These are phyloP conservation scores for Magallana nippona DNA, from an alignment of 2,888 invertebrate genomes.

Conservation along the genomic window DNA sequence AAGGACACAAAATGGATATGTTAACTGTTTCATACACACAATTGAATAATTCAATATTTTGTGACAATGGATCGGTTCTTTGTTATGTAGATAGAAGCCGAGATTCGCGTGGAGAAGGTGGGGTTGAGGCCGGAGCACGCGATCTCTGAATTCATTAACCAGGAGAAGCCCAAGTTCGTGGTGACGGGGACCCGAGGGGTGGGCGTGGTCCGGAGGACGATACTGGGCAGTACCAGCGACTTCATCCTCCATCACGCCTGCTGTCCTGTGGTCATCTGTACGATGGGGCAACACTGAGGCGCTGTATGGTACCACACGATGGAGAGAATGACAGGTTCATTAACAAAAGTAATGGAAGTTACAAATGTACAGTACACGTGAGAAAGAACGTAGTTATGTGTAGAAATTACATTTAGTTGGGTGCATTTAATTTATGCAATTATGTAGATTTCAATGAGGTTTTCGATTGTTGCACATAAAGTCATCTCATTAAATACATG, in stretches of 20 bases:
- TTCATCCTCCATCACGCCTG: conserved; percentile 43
- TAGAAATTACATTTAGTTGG: no score
- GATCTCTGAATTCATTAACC: conserved; percentile 31
- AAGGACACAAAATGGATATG: no score
- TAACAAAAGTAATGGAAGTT: neutral
- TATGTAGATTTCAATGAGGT: no score
- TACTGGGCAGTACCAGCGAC: conserved; percentile 45
- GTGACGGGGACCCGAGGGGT: conserved; percentile 41
- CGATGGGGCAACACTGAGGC: neutral
- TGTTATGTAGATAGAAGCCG: conserved; percentile 40
- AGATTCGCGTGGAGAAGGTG: conserved; percentile 37
- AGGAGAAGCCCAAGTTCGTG: conserved; percentile 42
- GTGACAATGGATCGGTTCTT: no score
- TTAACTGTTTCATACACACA: no score
- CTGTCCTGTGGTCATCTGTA: conserved; percentile 45
- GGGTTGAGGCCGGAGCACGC: conserved; percentile 44
- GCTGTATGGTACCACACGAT: no score
- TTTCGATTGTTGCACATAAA: no score
- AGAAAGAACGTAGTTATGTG: no score
- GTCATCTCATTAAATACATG: no score
- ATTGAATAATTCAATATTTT: no score
- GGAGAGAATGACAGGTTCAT: neutral
- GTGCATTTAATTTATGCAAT: no score
- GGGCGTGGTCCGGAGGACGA: conserved; percentile 42
- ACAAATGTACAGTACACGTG: no score